Conservation (phyloP, 2,113 vertebrate genomes). For the Melanostigma gelatinosum region DNA sequence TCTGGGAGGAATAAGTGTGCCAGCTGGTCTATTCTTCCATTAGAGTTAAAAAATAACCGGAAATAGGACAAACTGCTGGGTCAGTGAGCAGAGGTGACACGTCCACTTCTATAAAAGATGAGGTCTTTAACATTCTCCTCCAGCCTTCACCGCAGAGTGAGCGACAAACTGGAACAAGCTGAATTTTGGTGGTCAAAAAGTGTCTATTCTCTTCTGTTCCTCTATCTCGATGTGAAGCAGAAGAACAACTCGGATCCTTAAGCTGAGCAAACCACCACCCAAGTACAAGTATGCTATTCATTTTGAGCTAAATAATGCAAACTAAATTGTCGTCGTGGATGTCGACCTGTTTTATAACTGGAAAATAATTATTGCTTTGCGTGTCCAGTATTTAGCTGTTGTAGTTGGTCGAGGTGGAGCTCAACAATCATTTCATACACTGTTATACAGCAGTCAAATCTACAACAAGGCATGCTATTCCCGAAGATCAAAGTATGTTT, state of each 20-base stretch:
- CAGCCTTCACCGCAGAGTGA: neutral
- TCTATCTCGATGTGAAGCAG: neutral
- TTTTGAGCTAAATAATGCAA: neutral
- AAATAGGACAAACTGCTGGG: slow-evolving; percentile 42
- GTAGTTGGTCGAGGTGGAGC: neutral
- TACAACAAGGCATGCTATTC: neutral
- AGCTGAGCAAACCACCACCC: neutral
- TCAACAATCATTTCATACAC: neutral
- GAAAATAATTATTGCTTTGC: neutral
- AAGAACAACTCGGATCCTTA: neutral
- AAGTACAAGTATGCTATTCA: neutral
- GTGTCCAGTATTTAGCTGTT: neutral
- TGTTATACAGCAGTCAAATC: neutral
- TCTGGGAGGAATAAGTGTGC: slow-evolving; percentile 44
- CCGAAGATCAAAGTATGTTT: neutral
- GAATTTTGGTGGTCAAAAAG: neutral
- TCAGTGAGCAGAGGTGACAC: slow-evolving; percentile 51
- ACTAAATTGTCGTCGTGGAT: neutral
- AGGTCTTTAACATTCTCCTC: slow-evolving; percentile 12
- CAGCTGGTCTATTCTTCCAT: slow-evolving; percentile 57
- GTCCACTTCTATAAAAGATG: slow-evolving; percentile 23
- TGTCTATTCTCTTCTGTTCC: neutral
- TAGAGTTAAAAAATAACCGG: slow-evolving; percentile 57
- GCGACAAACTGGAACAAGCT: neutral
- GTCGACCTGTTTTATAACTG: neutral